Conservation (phyloP, 1,140 invertebrate genomes). For the Temnothorax longispinosus region DNA sequence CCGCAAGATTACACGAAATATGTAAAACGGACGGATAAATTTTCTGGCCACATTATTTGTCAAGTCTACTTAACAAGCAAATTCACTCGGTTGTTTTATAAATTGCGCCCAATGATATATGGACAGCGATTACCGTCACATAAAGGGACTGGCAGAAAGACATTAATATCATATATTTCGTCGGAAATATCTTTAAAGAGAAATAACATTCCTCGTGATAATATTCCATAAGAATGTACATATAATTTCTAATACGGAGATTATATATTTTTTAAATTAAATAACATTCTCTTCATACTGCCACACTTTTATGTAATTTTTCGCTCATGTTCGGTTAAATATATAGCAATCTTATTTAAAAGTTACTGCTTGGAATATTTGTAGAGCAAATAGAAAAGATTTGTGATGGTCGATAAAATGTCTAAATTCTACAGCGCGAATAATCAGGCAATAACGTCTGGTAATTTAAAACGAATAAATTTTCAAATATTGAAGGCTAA, state of each 20-base stretch:
- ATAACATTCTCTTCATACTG: neutral
- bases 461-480: neutral
- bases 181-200: neutral
- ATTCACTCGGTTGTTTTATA: slow-evolving; percentile 41
- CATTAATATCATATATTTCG: neutral
- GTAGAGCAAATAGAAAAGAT: neutral
- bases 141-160: slow-evolving; percentile 9
- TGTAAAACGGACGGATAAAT: slow-evolving; percentile 29
- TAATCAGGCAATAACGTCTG: neutral
- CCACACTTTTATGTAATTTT: neutral
- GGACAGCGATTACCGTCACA: slow-evolving; percentile 11
- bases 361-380: neutral
- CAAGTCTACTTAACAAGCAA: slow-evolving; percentile 17
- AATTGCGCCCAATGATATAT: slow-evolving; percentile 24
- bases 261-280: neutral
- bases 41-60: slow-evolving; percentile 12
- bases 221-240: neutral
- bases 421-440: neutral
- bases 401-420: neutral
- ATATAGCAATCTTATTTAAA: neutral
- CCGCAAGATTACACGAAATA: neutral
- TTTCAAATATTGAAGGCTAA: neutral
- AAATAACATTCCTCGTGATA: slow-evolving; percentile 18
- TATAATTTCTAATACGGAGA: neutral
- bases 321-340: neutral